A percentile compares a stretch with the other conserved stretches of the same genome.
Evolutionary conservation across 2,113 vertebrate species (phyloP).

Genomic region (Propithecus coquereli): DNA sequence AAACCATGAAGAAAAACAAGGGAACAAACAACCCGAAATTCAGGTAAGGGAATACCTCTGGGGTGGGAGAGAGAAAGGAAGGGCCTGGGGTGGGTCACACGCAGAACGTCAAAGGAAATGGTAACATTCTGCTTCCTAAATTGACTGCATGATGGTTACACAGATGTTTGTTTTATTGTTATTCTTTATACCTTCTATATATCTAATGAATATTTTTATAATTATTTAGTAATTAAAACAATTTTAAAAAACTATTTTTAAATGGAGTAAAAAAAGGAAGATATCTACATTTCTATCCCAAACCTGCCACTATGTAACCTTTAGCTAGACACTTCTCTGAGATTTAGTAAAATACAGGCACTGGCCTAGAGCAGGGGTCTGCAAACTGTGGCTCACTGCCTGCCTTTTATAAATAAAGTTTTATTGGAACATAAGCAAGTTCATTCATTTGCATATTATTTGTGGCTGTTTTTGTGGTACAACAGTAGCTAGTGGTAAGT

Average conservation of each 20-base stretch:
- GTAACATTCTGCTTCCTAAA: neutral
- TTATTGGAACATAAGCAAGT: conserved; percentile 11
- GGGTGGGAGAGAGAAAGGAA: neutral
- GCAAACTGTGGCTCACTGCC: neutral
- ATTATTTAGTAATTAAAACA: neutral
- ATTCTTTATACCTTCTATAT: neutral
- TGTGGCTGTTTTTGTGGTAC: neutral
- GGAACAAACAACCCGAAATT: neutral
- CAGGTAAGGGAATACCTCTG: neutral
- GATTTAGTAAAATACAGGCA: neutral
- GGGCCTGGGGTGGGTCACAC: neutral
- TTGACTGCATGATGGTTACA: neutral
- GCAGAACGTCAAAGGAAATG: neutral
- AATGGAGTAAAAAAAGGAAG: conserved; percentile 12
- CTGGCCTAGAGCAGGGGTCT: neutral
- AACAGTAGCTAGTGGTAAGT: neutral
- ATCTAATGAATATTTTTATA: neutral
- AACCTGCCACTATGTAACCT: neutral
- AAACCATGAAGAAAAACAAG: conserved; percentile 13
- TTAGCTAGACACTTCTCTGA: neutral
- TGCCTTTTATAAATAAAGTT: neutral
- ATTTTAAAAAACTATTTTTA: neutral
- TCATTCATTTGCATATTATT: neutral
- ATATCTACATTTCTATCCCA: neutral
- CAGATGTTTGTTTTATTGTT: neutral